A percentile compares a stretch with the other conserved stretches of the same genome.
Conservation (phyloP, 2,113 vertebrate genomes). For the Phoenicopterus ruber region DNA sequence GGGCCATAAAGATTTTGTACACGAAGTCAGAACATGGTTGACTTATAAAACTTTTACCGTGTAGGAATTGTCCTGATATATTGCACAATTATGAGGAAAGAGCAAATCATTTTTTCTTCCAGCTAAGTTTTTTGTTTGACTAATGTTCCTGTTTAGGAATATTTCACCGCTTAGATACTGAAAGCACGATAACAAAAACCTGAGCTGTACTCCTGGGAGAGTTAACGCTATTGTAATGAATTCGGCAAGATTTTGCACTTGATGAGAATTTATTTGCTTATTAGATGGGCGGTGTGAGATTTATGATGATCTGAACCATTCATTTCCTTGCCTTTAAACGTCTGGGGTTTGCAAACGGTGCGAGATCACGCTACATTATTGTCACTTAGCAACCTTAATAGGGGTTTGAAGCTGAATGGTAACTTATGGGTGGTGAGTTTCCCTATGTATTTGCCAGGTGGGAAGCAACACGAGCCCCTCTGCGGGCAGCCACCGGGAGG, state of each 20-base stretch:
- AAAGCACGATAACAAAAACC: neutral
- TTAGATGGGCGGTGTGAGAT: neutral
- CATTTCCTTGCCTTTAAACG: neutral
- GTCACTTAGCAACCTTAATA: conserved; percentile 58
- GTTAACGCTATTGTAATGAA: conserved; percentile 5
- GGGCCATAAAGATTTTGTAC: neutral
- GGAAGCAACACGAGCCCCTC: neutral
- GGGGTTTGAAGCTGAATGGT: neutral
- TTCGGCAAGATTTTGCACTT: neutral
- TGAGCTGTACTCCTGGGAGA: neutral
- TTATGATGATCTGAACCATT: neutral
- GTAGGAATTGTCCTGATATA: neutral
- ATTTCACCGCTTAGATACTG: neutral
- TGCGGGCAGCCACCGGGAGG: neutral
- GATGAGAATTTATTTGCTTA: conserved; percentile 39
- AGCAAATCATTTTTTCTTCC: neutral
- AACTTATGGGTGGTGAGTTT: neutral
- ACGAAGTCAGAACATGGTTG: neutral
- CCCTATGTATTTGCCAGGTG: neutral
- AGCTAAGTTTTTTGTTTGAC: neutral
- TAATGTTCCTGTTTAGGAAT: neutral
- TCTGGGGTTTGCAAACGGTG: conserved; percentile 20
- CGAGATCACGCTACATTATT: neutral
- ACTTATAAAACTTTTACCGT: neutral
- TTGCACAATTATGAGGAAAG: neutral